Evolutionary conservation across 2,797 vertebrate genomes (phyloP).

Genomic region (Ceryle rudis): DNA sequence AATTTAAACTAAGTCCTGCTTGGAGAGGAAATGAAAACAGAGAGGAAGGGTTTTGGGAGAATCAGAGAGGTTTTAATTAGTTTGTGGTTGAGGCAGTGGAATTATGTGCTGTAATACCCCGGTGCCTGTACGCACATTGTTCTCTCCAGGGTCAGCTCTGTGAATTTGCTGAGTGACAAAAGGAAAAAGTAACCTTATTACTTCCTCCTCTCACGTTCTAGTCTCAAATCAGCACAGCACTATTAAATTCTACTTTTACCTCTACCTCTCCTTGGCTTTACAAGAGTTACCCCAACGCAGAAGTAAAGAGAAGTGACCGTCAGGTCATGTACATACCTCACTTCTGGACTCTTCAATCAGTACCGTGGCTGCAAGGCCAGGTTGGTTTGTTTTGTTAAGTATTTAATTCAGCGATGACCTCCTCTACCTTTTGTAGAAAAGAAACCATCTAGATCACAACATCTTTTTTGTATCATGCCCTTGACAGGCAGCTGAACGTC

Average conservation of each 20-base stretch:
- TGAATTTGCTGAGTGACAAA: neutral
- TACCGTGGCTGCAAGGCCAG: neutral
- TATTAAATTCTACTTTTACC: neutral
- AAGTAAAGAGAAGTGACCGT: neutral
- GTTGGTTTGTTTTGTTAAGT: neutral
- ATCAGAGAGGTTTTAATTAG: constrained; percentile 9
- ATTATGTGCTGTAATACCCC: neutral
- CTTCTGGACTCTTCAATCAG: neutral
- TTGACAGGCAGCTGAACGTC: neutral
- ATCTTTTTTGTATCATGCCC: neutral
- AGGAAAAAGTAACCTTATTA: neutral
- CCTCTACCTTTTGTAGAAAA: neutral
- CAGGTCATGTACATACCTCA: rapidly evolving
- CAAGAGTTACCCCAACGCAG: neutral
- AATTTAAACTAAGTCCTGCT: constrained; percentile 28
- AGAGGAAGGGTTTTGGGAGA: neutral
- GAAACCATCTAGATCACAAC: neutral
- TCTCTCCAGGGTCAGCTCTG: neutral
- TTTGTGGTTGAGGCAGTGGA: constrained; percentile 10
- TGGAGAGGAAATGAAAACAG: constrained; percentile 44
- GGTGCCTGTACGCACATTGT: neutral
- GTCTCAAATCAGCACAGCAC: neutral
- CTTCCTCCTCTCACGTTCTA: neutral
- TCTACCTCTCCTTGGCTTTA: neutral
- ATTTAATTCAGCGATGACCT: neutral